Percentiles rank a stretch among this genome's conserved stretches.
These are phyloP conservation scores for Leuciscus idus DNA, from an alignment of 2,113 vertebrate genomes.

Conservation along the genomic window DNA sequence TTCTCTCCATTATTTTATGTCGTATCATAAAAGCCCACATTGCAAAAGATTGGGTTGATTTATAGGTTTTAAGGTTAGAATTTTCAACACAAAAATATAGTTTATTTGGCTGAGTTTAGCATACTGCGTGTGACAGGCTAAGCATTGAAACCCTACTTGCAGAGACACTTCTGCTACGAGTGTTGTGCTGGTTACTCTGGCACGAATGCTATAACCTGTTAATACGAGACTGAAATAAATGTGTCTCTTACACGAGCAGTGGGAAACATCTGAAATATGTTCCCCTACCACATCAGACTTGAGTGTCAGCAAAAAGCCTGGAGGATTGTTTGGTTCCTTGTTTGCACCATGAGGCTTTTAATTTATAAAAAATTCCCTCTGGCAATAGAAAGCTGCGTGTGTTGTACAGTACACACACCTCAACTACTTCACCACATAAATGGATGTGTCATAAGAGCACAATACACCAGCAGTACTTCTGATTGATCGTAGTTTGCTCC, in stretches of 20 bases:
- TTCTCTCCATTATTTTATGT: background rate
- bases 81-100: background rate
- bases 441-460: background rate
- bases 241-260: background rate
- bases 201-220: background rate
- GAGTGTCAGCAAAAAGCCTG: background rate
- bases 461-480: background rate
- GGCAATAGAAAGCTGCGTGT: background rate
- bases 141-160: background rate
- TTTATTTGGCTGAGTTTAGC: background rate
- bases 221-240: background rate
- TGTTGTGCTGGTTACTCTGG: background rate
- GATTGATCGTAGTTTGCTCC: constrained; percentile 4
- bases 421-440: background rate
- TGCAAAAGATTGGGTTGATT: background rate
- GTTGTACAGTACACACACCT: background rate
- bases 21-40: too few relatives aligned
- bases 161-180: background rate
- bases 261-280: background rate
- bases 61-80: background rate
- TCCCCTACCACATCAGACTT: background rate
- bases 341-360: background rate
- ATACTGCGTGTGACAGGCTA: background rate
- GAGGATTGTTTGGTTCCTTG: constrained; percentile 13
- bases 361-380: background rate